A percentile compares a stretch with the other conserved stretches of the same genome.
Conservation (phyloP, 2,888 invertebrate genomes). For the Drosophila rubida region DNA sequence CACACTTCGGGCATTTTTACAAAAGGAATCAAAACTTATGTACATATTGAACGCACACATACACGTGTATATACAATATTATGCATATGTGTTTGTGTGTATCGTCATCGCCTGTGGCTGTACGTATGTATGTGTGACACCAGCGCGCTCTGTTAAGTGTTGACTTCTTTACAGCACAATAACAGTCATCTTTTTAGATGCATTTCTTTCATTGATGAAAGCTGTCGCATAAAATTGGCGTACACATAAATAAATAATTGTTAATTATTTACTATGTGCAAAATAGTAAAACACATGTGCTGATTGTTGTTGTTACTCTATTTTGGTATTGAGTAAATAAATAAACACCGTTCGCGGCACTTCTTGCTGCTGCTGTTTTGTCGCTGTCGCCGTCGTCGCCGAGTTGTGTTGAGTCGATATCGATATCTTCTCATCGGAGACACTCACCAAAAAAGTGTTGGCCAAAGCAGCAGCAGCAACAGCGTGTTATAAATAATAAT, state of each 20-base stretch:
- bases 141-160: slow-evolving; percentile 34
- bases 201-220: slow-evolving; percentile 6
- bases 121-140: slow-evolving; percentile 8
- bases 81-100: slow-evolving; percentile 1
- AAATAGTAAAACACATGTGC: neutral
- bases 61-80: neutral
- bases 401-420: slow-evolving; percentile 54
- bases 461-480: slow-evolving; percentile 28
- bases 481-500: slow-evolving; percentile 24
- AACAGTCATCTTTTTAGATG: slow-evolving; percentile 25
- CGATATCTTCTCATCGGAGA: slow-evolving; percentile 51
- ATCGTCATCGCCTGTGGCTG: neutral
- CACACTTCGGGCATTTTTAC: slow-evolving; percentile 13
- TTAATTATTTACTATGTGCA: too few relatives aligned
- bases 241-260: slow-evolving; percentile 1
- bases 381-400: slow-evolving; percentile 7
- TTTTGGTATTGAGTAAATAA: neutral
- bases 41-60: neutral
- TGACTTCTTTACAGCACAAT: slow-evolving; percentile 39
- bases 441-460: slow-evolving; percentile 59
- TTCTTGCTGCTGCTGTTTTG: slow-evolving; percentile 28
- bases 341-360: slow-evolving; percentile 32
- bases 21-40: slow-evolving; percentile 25
- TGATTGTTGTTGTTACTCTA: neutral
- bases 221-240: neutral